Evolutionary conservation across 2,888 invertebrate species (phyloP).

Genomic region (Dysmachus trigonus): DNA sequence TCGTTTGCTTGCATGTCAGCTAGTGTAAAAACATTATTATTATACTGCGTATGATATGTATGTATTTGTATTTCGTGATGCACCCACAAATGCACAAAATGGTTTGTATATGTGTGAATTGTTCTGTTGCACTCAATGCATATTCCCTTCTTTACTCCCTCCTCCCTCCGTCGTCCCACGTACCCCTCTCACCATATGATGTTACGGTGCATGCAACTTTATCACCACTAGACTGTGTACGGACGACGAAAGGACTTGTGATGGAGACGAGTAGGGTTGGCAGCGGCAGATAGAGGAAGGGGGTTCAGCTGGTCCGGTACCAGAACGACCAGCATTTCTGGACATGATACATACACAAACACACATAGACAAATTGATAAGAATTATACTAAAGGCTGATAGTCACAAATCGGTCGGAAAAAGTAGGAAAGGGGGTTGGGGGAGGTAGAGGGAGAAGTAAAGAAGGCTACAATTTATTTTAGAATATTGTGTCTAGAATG

Average conservation of each 20-base stretch:
- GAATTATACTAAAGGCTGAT: background rate
- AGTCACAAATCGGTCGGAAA: background rate
- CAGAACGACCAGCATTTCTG: too few species aligned
- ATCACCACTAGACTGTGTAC: background rate
- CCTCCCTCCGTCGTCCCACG: background rate
- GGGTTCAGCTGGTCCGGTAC: too few species aligned
- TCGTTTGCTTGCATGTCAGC: background rate
- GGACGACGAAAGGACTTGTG: background rate
- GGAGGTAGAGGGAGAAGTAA: background rate
- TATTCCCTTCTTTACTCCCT: background rate
- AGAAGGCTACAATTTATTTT: too few species aligned
- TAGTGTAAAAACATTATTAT: background rate
- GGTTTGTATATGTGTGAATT: background rate
- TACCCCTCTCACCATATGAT: background rate
- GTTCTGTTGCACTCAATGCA: constrained; percentile 11
- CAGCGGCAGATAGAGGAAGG: too few species aligned
- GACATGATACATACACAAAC: background rate
- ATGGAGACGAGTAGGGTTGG: too few species aligned
- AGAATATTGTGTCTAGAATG: too few species aligned
- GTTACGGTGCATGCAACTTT: background rate
- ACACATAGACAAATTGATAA: background rate
- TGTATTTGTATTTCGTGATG: too few species aligned
- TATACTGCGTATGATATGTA: background rate
- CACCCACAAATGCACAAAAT: too few species aligned
- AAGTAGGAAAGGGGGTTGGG: background rate